phyloP scores from a whole-genome alignment of 2,113 vertebrate genomes.

The Cariama cristata region DNA sequence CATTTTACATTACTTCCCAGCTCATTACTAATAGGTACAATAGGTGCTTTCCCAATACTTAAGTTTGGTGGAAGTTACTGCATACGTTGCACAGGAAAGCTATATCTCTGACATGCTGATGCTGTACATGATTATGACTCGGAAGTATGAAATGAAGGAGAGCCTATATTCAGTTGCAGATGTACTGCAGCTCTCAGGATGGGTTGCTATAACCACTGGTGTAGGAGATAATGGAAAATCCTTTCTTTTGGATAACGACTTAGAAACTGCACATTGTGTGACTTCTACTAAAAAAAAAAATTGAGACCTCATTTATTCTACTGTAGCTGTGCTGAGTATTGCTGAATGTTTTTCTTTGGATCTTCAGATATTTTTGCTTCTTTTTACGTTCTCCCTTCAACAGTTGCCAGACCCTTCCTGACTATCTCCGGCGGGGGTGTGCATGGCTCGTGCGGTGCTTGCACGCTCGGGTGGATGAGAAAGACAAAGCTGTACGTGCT shows the following conservation, averaged over 20 bases:
- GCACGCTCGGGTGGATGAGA: background rate
- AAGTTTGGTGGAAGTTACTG: background rate
- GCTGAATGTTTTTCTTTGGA: background rate
- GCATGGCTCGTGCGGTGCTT: background rate
- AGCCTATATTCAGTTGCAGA: background rate
- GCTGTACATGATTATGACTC: background rate
- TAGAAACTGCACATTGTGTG: background rate
- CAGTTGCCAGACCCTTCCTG: background rate
- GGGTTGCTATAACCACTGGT: background rate
- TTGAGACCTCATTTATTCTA: background rate
- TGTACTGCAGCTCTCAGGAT: background rate
- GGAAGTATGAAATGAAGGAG: background rate
- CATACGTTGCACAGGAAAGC: background rate
- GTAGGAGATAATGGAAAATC: background rate
- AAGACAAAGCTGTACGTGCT: fast-evolving
- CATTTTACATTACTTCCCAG: background rate
- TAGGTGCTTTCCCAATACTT: background rate
- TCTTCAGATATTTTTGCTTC: background rate
- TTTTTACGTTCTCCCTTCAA: background rate
- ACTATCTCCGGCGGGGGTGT: background rate
- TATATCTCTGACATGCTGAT: background rate
- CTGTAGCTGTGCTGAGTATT: background rate
- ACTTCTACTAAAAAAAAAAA: background rate
- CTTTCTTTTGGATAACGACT: background rate
- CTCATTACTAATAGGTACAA: background rate